Conservation (phyloP, 1,140 invertebrate genomes). For the Euura saliciscinereae region DNA sequence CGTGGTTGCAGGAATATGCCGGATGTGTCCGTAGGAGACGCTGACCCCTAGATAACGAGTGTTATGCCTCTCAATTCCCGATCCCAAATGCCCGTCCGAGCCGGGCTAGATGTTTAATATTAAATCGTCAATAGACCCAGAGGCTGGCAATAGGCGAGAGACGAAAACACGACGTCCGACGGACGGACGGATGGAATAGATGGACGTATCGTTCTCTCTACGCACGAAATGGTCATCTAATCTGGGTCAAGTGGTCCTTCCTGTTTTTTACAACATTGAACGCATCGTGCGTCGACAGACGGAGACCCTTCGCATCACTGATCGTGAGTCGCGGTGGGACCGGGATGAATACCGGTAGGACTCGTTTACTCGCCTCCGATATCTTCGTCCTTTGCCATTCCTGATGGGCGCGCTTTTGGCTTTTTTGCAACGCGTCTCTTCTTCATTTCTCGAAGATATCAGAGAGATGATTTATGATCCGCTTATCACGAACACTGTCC, state of each 20-base stretch:
- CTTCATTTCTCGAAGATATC: no score
- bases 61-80: no score
- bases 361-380: not conserved
- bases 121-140: not conserved
- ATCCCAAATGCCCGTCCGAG: no score
- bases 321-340: no score
- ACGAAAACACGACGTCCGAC: not conserved
- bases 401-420: no score
- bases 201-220: not conserved
- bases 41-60: not conserved
- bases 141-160: not conserved
- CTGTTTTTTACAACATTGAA: constrained; percentile 2
- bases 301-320: no score
- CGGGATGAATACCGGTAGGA: no score
- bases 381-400: not conserved
- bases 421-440: no score
- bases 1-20: not conserved
- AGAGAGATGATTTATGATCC: no score
- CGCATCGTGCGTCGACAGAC: not conserved
- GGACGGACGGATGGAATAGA: not conserved
- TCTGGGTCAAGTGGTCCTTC: constrained; percentile 4
- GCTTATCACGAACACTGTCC: no score
- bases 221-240: not conserved
- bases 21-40: not conserved
- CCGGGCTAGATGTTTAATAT: not conserved